Evolutionary conservation across 2,113 vertebrate genomes (phyloP).

Genomic region (Saguinus imperator): DNA sequence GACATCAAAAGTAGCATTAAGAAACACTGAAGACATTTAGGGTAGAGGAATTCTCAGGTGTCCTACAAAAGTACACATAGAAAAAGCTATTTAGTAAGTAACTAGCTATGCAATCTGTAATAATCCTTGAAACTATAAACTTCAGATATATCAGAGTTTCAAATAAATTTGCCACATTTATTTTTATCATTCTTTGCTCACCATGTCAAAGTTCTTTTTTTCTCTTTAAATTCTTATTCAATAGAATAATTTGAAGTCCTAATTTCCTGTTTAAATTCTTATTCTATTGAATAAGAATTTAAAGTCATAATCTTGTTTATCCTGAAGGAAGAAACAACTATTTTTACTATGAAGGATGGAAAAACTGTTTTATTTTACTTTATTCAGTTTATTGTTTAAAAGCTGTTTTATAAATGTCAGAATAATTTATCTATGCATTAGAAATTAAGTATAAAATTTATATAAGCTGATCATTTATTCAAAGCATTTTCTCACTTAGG

Average conservation of each 20-base stretch:
- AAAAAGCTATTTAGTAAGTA: background rate
- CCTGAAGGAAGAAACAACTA: background rate
- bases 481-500: background rate
- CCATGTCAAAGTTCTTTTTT: background rate
- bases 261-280: background rate
- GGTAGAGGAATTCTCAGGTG: background rate
- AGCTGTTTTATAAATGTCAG: background rate
- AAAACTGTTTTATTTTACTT: background rate
- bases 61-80: background rate
- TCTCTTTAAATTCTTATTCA: background rate
- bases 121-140: background rate
- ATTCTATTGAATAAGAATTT: background rate
- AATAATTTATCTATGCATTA: background rate
- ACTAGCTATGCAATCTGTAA: background rate
- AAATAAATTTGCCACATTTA: background rate
- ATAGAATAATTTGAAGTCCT: background rate
- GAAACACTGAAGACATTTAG: background rate
- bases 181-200: background rate
- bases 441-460: background rate
- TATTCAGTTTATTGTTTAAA: no score
- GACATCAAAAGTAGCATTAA: background rate
- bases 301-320: background rate
- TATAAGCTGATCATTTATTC: background rate
- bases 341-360: background rate
- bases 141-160: background rate